These are phyloP conservation scores for Heliconius ethilla DNA, from an alignment of 2,888 invertebrate species.

Conservation along the genomic window DNA sequence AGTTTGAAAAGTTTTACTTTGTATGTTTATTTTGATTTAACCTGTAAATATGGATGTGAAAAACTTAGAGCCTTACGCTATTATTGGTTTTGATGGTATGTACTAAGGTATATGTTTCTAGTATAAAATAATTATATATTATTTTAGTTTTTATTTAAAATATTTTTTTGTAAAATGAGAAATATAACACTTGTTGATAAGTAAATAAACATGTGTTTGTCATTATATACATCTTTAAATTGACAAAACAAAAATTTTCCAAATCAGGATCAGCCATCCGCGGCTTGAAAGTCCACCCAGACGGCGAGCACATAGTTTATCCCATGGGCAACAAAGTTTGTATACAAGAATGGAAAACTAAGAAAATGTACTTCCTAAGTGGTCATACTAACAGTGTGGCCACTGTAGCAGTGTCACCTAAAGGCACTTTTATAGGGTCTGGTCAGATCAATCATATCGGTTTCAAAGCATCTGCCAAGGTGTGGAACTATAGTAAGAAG, in stretches of 20 bases:
- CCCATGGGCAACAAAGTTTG: conserved; percentile 91
- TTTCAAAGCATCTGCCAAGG: conserved; percentile 91
- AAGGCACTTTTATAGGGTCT: conserved; percentile 90
- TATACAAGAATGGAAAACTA: conserved; percentile 85
- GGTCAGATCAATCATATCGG: conserved; percentile 96
- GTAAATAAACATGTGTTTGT: too few relatives aligned
- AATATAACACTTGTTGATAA: background rate
- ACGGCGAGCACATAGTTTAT: conserved; percentile 86
- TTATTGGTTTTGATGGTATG: conserved; percentile 92
- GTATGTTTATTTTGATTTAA: conserved; percentile 26
- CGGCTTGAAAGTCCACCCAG: conserved; percentile 88
- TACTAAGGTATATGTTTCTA: background rate
- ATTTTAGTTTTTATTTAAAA: background rate
- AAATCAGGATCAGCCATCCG: conserved; percentile 66
- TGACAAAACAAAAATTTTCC: background rate
- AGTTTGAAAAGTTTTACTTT: conserved; percentile 34
- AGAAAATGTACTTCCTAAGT: conserved; percentile 87
- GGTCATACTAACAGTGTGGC: conserved; percentile 92
- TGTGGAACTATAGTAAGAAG: conserved; percentile 91
- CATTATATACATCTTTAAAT: background rate
- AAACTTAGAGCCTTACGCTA: conserved; percentile 85
- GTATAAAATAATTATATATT: background rate
- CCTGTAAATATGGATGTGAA: conserved; percentile 73
- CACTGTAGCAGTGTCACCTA: conserved; percentile 87
- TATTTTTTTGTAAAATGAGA: background rate